A percentile compares a stretch with the other conserved stretches of the same genome.
Conservation (phyloP, 2,888 invertebrate genomes). For the Drosophila mulleri region DNA sequence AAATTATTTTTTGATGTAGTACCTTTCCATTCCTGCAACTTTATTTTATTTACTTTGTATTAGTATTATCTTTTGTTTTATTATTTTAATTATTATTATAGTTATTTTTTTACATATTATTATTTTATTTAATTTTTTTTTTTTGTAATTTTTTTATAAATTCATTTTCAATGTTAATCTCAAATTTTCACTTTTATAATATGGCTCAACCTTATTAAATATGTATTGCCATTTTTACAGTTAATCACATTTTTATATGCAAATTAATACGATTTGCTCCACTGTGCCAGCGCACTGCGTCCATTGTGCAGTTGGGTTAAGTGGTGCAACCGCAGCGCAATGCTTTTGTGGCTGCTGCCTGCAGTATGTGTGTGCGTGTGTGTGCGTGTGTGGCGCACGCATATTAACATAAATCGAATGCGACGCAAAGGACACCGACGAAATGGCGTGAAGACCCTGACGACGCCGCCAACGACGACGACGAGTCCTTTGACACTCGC, state of each 20-base stretch:
- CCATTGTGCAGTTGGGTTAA: constrained; percentile 35
- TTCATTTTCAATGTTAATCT: no score
- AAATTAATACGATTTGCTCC: neutral
- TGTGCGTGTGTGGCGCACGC: constrained; percentile 23
- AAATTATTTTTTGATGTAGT: no score
- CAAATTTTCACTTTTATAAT: no score
- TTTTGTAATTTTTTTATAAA: no score
- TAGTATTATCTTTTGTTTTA: no score
- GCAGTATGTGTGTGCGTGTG: constrained; percentile 6
- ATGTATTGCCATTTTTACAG: no score
- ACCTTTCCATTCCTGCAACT: no score
- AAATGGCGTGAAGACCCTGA: constrained; percentile 24
- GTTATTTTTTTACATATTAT: no score
- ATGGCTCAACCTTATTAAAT: no score
- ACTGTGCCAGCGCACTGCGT: constrained; percentile 24
- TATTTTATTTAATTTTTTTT: no score
- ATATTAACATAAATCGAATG: constrained; percentile 78
- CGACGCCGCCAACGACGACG: constrained; percentile 21
- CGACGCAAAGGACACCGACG: constrained; percentile 42
- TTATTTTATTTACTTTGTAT: no score
- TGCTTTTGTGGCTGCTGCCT: constrained; percentile 47
- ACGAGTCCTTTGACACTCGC: constrained; percentile 75
- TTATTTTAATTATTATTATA: no score
- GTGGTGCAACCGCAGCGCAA: constrained; percentile 53
- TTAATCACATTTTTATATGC: neutral